phyloP scores from a whole-genome alignment of 2,888 invertebrate species.

The Brachypalpus laphriformis region DNA sequence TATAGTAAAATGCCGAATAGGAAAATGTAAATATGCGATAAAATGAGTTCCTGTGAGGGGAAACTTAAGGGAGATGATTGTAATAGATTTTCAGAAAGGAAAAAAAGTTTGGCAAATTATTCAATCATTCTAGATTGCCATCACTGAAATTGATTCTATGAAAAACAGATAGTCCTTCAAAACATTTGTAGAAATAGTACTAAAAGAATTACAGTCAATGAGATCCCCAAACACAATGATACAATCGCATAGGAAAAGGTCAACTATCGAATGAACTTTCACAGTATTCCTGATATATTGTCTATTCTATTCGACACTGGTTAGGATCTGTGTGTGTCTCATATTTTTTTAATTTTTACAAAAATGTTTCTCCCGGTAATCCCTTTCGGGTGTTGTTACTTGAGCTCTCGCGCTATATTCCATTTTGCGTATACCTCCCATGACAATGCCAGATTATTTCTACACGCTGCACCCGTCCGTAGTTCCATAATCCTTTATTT shows the following conservation, averaged over 20 bases:
- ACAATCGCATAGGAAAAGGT: conserved; percentile 21
- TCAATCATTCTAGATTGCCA: too few species aligned
- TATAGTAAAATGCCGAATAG: too few species aligned
- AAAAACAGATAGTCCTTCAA: too few species aligned
- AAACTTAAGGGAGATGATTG: too few species aligned
- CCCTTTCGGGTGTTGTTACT: conserved; percentile 60
- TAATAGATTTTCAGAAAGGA: too few species aligned
- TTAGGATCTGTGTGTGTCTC: neutral
- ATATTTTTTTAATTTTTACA: conserved; percentile 21
- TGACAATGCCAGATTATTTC: conserved; percentile 69
- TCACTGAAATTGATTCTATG: too few species aligned
- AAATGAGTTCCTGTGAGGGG: too few species aligned
- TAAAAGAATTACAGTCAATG: too few species aligned
- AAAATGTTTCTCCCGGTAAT: conserved; percentile 58
- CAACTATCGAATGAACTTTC: conserved; percentile 53
- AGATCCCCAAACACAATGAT: too few species aligned
- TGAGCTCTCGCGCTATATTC: conserved; percentile 32
- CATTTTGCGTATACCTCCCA: conserved; percentile 54
- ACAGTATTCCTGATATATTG: conserved; percentile 40
- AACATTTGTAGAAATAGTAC: too few species aligned
- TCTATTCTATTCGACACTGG: conserved; percentile 27
- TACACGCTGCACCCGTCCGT: conserved; percentile 48
- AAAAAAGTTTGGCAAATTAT: too few species aligned
- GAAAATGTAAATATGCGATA: too few species aligned
- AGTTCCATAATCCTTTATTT: conserved; percentile 70